phyloP scores from a whole-genome alignment of 2,888 invertebrate species.

The Eurytoma adleriae region DNA sequence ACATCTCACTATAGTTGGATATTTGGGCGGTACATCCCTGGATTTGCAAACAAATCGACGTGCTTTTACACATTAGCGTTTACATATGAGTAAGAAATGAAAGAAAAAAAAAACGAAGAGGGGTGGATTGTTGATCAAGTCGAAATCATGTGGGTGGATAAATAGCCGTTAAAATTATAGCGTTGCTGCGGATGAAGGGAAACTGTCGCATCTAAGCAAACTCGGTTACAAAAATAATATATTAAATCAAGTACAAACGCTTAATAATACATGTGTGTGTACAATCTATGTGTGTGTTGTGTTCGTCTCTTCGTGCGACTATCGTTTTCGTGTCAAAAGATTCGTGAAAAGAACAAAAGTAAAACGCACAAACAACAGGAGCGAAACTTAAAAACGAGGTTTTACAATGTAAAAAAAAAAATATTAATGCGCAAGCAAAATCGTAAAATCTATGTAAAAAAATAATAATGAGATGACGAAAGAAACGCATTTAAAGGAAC shows the following conservation, averaged over 20 bases:
- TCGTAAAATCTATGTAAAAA: slow-evolving; percentile 53
- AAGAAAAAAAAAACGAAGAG: slow-evolving; percentile 29
- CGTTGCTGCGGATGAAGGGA: slow-evolving; percentile 19
- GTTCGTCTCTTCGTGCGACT: slow-evolving; percentile 22
- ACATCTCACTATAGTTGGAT: slow-evolving; percentile 53
- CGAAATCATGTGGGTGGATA: no score
- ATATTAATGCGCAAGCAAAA: slow-evolving; percentile 43
- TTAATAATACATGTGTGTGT: slow-evolving; percentile 17
- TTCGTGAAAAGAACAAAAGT: slow-evolving; percentile 25
- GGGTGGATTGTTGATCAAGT: background rate
- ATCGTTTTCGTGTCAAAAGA: slow-evolving; percentile 1
- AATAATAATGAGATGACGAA: slow-evolving; percentile 43
- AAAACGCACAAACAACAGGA: slow-evolving; percentile 46
- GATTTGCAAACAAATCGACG: slow-evolving; percentile 51
- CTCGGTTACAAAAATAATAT: slow-evolving; percentile 55
- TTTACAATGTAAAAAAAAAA: slow-evolving; percentile 40
- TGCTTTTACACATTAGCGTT: slow-evolving; percentile 38
- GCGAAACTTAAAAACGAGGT: slow-evolving; percentile 50
- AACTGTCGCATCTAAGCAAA: slow-evolving; percentile 50
- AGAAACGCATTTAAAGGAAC: slow-evolving; percentile 46
- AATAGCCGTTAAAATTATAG: slow-evolving; percentile 43
- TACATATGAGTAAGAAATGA: slow-evolving; percentile 51
- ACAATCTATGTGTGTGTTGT: slow-evolving; percentile 24
- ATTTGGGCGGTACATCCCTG: slow-evolving; percentile 47
- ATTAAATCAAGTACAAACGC: slow-evolving; percentile 54